phyloP scores from a whole-genome alignment of 2,113 vertebrate genomes.

The Poecilia latipinna region DNA sequence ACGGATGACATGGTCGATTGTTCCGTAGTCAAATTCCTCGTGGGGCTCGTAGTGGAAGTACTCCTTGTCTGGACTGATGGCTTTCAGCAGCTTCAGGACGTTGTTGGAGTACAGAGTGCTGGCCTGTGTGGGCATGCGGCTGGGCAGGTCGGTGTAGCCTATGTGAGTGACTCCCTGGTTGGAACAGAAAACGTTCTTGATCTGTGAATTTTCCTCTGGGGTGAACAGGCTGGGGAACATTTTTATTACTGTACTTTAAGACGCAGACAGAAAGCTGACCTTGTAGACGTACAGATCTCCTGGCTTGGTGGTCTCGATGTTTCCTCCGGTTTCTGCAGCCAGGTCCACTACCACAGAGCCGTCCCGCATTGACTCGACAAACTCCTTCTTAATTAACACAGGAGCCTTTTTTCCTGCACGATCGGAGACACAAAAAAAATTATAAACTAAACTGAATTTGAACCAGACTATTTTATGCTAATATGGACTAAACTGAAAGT shows the following conservation, averaged over 20 bases:
- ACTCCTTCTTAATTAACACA: slow-evolving; percentile 72
- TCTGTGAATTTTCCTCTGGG: background rate
- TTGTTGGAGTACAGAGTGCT: slow-evolving; percentile 88
- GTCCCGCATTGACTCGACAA: slow-evolving; percentile 76
- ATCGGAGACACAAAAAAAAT: background rate
- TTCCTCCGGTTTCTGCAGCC: slow-evolving; percentile 77
- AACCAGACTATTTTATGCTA: background rate
- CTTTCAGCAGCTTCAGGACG: slow-evolving; percentile 89
- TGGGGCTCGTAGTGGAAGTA: slow-evolving; percentile 85
- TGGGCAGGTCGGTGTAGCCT: slow-evolving; percentile 86
- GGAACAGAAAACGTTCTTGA: slow-evolving; percentile 24
- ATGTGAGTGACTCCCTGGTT: slow-evolving; percentile 86
- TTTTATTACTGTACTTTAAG: background rate
- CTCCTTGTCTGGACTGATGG: slow-evolving; percentile 85
- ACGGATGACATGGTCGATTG: slow-evolving; percentile 82
- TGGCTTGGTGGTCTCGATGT: slow-evolving; percentile 79
- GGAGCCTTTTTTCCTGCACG: slow-evolving; percentile 67
- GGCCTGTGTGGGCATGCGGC: slow-evolving; percentile 85
- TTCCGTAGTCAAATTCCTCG: slow-evolving; percentile 82
- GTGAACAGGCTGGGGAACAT: background rate
- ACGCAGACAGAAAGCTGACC: slow-evolving; percentile 42
- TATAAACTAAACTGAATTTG: background rate
- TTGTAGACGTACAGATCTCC: slow-evolving; percentile 69
- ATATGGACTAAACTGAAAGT: no score
- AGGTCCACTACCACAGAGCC: slow-evolving; percentile 77